phyloP scores from a whole-genome alignment of 2,113 vertebrate species.

The Gobio gobio region DNA sequence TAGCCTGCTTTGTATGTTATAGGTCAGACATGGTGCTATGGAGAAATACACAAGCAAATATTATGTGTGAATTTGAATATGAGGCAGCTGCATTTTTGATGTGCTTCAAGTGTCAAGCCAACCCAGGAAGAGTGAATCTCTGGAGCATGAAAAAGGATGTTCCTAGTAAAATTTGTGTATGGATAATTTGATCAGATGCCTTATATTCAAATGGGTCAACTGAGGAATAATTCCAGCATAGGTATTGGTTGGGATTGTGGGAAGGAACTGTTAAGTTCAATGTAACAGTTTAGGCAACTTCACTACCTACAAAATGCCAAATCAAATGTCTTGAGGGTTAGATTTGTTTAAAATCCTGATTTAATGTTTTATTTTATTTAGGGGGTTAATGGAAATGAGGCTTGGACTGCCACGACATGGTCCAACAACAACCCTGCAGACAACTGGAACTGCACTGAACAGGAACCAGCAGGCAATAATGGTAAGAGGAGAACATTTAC shows the following conservation, averaged over 20 bases:
- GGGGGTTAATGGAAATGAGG: slow-evolving; percentile 48
- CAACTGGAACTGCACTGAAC: slow-evolving; percentile 39
- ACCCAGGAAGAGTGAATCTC: neutral
- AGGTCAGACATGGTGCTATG: neutral
- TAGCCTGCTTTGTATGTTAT: neutral
- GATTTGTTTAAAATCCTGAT: neutral
- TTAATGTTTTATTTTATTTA: slow-evolving; percentile 18
- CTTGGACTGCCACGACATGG: slow-evolving; percentile 35
- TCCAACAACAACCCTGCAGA: neutral
- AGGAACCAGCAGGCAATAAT: slow-evolving; percentile 34
- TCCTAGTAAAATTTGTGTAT: neutral
- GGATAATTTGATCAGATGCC: neutral
- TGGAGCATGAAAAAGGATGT: neutral
- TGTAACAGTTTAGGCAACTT: neutral
- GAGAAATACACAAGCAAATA: neutral
- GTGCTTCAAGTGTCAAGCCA: neutral
- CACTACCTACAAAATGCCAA: neutral
- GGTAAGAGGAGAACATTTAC: slow-evolving; percentile 1
- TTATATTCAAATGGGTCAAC: neutral
- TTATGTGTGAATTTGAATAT: neutral
- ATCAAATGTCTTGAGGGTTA: neutral
- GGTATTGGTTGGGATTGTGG: neutral
- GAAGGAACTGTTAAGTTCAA: neutral
- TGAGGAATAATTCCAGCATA: neutral
- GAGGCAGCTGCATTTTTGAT: neutral